These are phyloP conservation scores for Eristalinus aeneus DNA, from an alignment of 2,888 invertebrate genomes.

Conservation along the genomic window DNA sequence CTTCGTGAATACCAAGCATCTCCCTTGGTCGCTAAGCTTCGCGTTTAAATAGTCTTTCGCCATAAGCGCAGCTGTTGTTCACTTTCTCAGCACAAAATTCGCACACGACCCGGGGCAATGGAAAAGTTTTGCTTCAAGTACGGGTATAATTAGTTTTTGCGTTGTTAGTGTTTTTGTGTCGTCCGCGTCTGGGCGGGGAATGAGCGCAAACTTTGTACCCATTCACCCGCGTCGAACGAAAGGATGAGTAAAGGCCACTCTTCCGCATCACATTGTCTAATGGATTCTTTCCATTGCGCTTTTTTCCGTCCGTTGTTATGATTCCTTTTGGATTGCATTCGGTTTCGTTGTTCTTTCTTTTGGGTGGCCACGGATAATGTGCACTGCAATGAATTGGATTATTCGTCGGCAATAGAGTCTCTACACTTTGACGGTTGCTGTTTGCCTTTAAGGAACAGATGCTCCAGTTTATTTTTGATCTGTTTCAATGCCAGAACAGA, in stretches of 20 bases:
- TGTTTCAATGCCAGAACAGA: too few relatives aligned
- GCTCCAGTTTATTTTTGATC: too few relatives aligned
- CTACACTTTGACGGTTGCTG: too few relatives aligned
- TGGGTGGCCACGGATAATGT: neutral
- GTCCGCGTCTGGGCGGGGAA: neutral
- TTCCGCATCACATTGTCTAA: conserved; percentile 15
- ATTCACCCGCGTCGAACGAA: conserved; percentile 15
- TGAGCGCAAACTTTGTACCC: conserved; percentile 5
- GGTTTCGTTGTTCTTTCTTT: too few relatives aligned
- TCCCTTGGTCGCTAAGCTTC: conserved; percentile 11
- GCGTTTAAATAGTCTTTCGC: conserved; percentile 16
- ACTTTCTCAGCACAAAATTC: conserved; percentile 5
- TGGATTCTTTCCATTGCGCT: neutral
- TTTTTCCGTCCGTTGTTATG: neutral
- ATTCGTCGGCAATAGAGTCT: too few relatives aligned
- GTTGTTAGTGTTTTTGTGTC: neutral
- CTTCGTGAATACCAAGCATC: neutral
- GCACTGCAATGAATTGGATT: neutral
- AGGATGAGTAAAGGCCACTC: conserved; percentile 3
- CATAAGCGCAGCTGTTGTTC: conserved; percentile 19
- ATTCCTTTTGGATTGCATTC: neutral
- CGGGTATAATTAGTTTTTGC: conserved; percentile 36
- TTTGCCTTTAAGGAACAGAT: too few relatives aligned
- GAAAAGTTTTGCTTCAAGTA: conserved; percentile 24
- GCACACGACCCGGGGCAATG: neutral